These are phyloP conservation scores for Megaptera novaeangliae DNA, from an alignment of 2,113 vertebrate genomes.

Conservation along the genomic window DNA sequence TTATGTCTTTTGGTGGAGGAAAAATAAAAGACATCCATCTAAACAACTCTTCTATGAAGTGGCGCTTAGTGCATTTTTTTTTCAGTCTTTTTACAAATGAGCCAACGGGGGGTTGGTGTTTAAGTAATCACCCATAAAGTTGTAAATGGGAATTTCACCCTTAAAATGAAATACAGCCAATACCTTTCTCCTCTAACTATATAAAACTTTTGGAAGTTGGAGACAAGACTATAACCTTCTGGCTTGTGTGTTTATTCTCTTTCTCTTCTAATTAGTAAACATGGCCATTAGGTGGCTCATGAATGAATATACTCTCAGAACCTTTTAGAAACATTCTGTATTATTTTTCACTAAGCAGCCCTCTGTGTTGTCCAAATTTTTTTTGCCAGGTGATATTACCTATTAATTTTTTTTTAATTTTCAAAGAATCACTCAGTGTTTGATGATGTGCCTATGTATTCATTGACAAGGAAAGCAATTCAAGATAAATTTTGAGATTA, in stretches of 20 bases:
- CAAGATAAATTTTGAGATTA: neutral
- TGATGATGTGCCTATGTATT: neutral
- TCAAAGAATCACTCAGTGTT: neutral
- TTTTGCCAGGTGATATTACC: neutral
- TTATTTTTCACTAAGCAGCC: neutral
- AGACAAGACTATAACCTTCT: neutral
- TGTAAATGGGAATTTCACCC: neutral
- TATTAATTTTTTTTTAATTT: neutral
- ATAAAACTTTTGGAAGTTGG: neutral
- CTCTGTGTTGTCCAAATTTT: neutral
- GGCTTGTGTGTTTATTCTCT: neutral
- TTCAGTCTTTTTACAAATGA: neutral
- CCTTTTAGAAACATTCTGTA: neutral
- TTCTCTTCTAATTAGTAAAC: neutral
- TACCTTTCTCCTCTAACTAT: neutral
- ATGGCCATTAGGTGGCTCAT: neutral
- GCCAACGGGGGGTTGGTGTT: neutral
- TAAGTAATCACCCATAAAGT: neutral
- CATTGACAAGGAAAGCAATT: neutral
- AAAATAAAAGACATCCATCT: neutral
- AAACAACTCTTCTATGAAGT: neutral
- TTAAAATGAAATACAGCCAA: neutral
- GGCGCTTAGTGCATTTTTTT: neutral
- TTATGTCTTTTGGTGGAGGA: neutral
- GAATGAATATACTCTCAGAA: neutral